Base-by-base conservation (phyloP, 2,888 invertebrate genomes). In the Zygothrica quintamaculata region DNA sequence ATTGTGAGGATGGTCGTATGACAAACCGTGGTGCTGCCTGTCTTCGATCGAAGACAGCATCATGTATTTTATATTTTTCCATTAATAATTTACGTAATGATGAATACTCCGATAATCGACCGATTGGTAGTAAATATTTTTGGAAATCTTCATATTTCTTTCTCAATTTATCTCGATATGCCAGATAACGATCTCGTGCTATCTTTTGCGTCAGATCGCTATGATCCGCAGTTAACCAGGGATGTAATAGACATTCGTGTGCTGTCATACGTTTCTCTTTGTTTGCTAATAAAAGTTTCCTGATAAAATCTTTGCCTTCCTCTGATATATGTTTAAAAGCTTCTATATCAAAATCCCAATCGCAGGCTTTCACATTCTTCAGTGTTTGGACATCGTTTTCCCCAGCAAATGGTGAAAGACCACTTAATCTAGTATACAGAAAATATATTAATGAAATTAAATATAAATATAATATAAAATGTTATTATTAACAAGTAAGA, bases 1-100 rank as follows among this genome's bases (percentile, higher is more conserved):
- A 97, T 71, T 98, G 97, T 61, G 97, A 97, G 87, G 96, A 95
- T 5, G 99, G 99, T 89, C 96, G 96, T 90, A 99, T 98, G 84
- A 99, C 98, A 92, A 99, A 99, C 89, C 99, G 93, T 4, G 99
- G 99, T 40, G 98, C 98, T 15, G 99, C 99, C 93, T 99, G 99
- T 79, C 98, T 93, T 36, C 99, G 96, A 92, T 99, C 99, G 90
- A 99, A 98, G 88, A 96, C 97, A 73, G 97, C 95, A 84, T 99
- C 99, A 90, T 98, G 96, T 65, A 99, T 99, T 92, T 95, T 96
- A 93, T 98, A 99, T 92, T 98, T 98, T 87, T 98, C 98, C 90
- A 98, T 95, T 73, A 99, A 94, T 71, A 99, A 93, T 92, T 99
- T 99, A 70, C 99, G 94, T 59, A 99, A 93, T 8, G 98, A 97